Base-by-base conservation (phyloP, 2,888 invertebrate species). In the Drosophila hawaiiensis region DNA sequence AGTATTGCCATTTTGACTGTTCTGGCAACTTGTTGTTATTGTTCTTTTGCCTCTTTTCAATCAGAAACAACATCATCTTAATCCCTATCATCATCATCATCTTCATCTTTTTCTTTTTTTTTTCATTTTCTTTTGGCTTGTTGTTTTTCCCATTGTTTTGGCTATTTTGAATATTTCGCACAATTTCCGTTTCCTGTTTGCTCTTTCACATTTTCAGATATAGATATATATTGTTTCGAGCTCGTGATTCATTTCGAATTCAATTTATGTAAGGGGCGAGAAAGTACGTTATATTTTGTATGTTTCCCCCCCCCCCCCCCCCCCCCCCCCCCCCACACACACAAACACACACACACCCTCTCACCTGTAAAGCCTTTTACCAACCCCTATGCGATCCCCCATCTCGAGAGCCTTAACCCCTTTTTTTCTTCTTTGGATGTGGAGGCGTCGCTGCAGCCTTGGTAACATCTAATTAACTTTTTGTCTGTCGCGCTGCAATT, bases 151-250 rank as follows among this genome's bases (percentile, higher is more conserved):
- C 58, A 78, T 82, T 82, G 78, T 76, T 76, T 81, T 56, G n/a
- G 65, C 59, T 78, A 69, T 77, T 77, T 84, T 68, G 76, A 60
- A 74, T 74, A 80, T 80, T 79, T 83, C 75, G 77, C 76, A 76
- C 80, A 83, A 87, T 89, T 91, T 91, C 91, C 91, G 90, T 73
- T 91, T 91, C 91, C 89, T 87, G 75, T 78, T 78, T 78, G 78
- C 72, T 79, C 53, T 76, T 66, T 58, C 41, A 14, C 35, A 16
- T 53, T 71, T 56, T 47, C 12, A 19, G 28, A 14, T 39, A 4
- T n/a, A 28, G 14, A 37, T 39, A 4, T 59, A n/a, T 39, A 37
- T 28, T 31, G 41, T 31, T 66, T 47, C 56, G 10, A 43, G 50
- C 59, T 68, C 61, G 64, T 80, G 83, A 86, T 84, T 85, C 82